These are phyloP conservation scores for Echinops telfairi DNA, from an alignment of 2,113 vertebrate species.

Conservation along the genomic window DNA sequence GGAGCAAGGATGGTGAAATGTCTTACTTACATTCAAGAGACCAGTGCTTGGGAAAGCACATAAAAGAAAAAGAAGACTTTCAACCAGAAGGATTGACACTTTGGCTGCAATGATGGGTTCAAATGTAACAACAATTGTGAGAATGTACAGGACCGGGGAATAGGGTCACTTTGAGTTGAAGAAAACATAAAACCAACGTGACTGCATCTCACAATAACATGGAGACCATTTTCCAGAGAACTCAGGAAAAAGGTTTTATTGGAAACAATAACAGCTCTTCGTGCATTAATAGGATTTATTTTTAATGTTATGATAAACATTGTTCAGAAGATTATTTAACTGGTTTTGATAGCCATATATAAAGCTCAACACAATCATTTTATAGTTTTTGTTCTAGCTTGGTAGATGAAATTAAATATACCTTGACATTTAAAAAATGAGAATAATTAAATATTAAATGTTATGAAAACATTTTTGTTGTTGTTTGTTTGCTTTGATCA, in stretches of 20 bases:
- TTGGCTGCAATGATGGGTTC: too few species aligned
- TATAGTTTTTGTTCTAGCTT: not conserved
- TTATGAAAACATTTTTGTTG: not conserved
- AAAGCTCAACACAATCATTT: not conserved
- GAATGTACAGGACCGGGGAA: too few species aligned
- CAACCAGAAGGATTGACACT: too few species aligned
- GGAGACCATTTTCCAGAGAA: not conserved
- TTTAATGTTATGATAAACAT: not conserved
- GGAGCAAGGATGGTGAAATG: too few species aligned
- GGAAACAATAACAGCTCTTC: not conserved
- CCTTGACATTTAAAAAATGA: not conserved
- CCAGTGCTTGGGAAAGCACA: too few species aligned
- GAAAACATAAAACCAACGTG: not conserved
- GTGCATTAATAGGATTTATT: not conserved
- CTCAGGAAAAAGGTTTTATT: not conserved
- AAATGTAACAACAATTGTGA: too few species aligned
- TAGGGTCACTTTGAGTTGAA: too few species aligned
- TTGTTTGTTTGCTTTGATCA: not conserved
- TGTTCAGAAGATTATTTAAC: not conserved
- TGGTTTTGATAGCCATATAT: not conserved
- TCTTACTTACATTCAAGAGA: too few species aligned
- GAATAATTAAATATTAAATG: not conserved
- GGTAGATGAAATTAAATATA: not conserved
- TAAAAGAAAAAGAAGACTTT: too few species aligned
- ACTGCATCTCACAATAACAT: too few species aligned